Evolutionary conservation across 2,888 invertebrate species (phyloP).

Genomic region (Aphidoletes aphidimyza): DNA sequence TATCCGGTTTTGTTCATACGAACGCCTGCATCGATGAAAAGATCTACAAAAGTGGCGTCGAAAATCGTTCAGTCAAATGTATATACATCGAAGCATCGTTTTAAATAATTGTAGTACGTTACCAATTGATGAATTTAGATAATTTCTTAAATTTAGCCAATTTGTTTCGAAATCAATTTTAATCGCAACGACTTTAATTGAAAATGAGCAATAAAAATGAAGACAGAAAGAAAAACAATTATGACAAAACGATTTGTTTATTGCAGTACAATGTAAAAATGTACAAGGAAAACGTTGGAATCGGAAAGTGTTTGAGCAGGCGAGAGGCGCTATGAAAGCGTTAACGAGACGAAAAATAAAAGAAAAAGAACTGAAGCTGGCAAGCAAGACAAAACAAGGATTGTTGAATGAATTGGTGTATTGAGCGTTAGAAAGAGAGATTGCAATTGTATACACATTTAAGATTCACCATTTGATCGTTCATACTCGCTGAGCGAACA

Average conservation of each 20-base stretch:
- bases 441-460: background rate
- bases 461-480: too few relatives aligned
- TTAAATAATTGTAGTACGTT: background rate
- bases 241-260: conserved; percentile 50
- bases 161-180: background rate
- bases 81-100: too few relatives aligned
- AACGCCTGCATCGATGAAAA: too few relatives aligned
- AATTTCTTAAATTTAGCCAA: background rate
- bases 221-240: background rate
- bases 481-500: background rate
- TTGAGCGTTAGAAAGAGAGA: background rate
- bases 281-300: too few relatives aligned
- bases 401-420: background rate
- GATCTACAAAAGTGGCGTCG: too few relatives aligned
- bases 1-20: too few relatives aligned
- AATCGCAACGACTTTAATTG: too few relatives aligned
- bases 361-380: too few relatives aligned
- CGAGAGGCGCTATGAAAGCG: background rate
- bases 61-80: too few relatives aligned
- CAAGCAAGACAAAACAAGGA: background rate
- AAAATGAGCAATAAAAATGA: too few relatives aligned
- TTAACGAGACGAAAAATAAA: background rate
- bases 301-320: too few relatives aligned
- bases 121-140: background rate
- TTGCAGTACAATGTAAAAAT: conserved; percentile 10